phyloP scores from a whole-genome alignment of 2,888 invertebrate genomes.

The Antheraea assamensis region DNA sequence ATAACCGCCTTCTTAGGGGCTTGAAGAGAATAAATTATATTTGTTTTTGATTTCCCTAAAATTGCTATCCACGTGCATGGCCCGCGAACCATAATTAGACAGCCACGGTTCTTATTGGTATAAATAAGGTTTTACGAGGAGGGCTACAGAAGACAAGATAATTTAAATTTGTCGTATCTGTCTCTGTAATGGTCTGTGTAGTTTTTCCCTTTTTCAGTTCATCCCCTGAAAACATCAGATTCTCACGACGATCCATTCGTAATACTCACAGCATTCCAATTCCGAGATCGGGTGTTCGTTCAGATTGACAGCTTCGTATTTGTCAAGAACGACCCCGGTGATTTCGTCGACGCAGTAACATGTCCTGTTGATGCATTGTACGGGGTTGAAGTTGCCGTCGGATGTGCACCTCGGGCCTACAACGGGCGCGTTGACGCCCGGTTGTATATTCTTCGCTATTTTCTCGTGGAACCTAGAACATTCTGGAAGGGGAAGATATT shows the following conservation, averaged over 20 bases:
- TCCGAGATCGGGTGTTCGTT: constrained; percentile 54
- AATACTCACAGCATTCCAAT: constrained; percentile 73
- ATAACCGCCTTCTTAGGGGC: too few species aligned
- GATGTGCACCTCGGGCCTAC: constrained; percentile 82
- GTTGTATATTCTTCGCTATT: constrained; percentile 63
- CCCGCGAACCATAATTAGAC: too few species aligned
- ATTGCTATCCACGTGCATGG: too few species aligned
- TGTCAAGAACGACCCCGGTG: constrained; percentile 70
- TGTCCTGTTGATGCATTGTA: constrained; percentile 83
- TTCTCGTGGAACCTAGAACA: constrained; percentile 82
- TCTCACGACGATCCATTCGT: background rate
- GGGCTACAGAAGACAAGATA: too few species aligned
- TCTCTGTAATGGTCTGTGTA: too few species aligned
- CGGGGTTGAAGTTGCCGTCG: constrained; percentile 85
- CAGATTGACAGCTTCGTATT: constrained; percentile 48
- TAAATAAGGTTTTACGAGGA: too few species aligned
- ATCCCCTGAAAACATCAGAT: background rate
- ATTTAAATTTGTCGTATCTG: too few species aligned
- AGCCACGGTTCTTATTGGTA: too few species aligned
- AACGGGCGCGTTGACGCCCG: constrained; percentile 60
- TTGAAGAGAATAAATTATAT: too few species aligned
- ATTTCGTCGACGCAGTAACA: constrained; percentile 84
- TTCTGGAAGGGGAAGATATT: constrained; percentile 52
- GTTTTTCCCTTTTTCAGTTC: too few species aligned
- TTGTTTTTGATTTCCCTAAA: too few species aligned